phyloP scores from a whole-genome alignment of 2,888 invertebrate species.

The Aplocera efformata region DNA sequence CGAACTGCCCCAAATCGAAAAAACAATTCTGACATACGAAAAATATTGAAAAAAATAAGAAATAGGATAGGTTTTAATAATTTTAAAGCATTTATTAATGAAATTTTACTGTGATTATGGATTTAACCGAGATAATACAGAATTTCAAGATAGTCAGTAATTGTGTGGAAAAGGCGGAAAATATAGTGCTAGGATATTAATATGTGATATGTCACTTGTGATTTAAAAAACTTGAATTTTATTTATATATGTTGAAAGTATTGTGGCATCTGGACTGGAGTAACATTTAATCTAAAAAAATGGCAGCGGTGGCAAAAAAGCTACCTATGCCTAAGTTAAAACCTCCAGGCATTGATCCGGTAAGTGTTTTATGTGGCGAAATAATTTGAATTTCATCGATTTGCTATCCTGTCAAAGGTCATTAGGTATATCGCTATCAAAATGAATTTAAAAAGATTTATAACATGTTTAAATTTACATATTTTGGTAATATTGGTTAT shows the following conservation, averaged over 20 bases:
- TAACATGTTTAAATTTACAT: too few species aligned
- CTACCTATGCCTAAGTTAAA: constrained; percentile 41
- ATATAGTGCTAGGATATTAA: constrained; percentile 42
- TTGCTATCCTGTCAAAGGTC: constrained; percentile 34
- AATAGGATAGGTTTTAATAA: constrained; percentile 44
- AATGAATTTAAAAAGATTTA: constrained; percentile 22
- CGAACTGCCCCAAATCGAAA: constrained; percentile 64
- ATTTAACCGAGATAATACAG: constrained; percentile 20
- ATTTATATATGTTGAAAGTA: constrained; percentile 34
- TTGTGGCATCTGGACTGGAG: constrained; percentile 64
- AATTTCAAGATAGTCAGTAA: constrained; percentile 17
- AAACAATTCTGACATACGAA: constrained; percentile 32
- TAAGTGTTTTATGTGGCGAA: constrained; percentile 54
- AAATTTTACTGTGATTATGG: constrained; percentile 30
- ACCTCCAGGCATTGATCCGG: constrained; percentile 44
- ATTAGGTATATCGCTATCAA: constrained; percentile 23
- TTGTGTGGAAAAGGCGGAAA: constrained; percentile 21
- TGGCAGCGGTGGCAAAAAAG: constrained; percentile 70
- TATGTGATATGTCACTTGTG: constrained; percentile 43
- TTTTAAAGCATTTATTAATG: constrained; percentile 52
- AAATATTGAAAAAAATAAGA: constrained; percentile 33
- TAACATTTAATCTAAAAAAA: constrained; percentile 52
- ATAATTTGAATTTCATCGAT: constrained; percentile 3
- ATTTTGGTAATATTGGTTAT: too few species aligned
- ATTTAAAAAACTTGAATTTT: constrained; percentile 25